Base-by-base conservation (phyloP, 2,888 invertebrate species). In the Cenopis cana region DNA sequence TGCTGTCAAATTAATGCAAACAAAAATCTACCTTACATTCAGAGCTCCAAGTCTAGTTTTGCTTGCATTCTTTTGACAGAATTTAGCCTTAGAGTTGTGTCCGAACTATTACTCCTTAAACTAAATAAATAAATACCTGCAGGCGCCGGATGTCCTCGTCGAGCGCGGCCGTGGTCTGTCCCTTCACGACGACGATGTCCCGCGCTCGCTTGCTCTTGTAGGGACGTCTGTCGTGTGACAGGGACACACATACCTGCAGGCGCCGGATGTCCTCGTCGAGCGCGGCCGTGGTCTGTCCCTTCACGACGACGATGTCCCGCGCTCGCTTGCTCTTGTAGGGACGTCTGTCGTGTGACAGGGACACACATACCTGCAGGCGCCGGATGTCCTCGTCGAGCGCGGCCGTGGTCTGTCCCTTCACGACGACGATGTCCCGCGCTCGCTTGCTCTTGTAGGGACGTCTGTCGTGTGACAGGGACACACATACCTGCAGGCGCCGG, bases 181-280 rank as follows among this genome's bases (percentile, higher is more conserved):
- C 95, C 82, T 97, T 97, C 0, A 98, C 97, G 0, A 98, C 97
- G 0, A 98, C 96, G 55, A 98, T 98, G 77, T 96, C 97, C 74
- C 97, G 95, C 0, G 95, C 94, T 0, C 94, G 87, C 88, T 83
- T 90, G 29, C 29, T 2, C 29, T 8, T 33, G 33, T 8, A 33
- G 33, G 8, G 33, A 33, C 33, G 6, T 5, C 33, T 33, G 33
- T 8, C 5, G 33, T 0, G n/a, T n/a, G n/a, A n/a, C n/a, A n/a
- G n/a, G 88, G 81, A 24, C 24, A 2, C 0, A 46, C 52, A 74
- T 74, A 95, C 96, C 91, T 96, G 95, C 54, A 97, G 85, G 73
- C 95, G 93, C 57, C 95, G 88, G 66, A 97, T 94, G 79, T 97
- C 97, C 10, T 97, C 95, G 86, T 98, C 98, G 68, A 95, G 84